These are phyloP conservation scores for Chloroceryle aenea DNA, from an alignment of 2,113 vertebrate species.

Conservation along the genomic window DNA sequence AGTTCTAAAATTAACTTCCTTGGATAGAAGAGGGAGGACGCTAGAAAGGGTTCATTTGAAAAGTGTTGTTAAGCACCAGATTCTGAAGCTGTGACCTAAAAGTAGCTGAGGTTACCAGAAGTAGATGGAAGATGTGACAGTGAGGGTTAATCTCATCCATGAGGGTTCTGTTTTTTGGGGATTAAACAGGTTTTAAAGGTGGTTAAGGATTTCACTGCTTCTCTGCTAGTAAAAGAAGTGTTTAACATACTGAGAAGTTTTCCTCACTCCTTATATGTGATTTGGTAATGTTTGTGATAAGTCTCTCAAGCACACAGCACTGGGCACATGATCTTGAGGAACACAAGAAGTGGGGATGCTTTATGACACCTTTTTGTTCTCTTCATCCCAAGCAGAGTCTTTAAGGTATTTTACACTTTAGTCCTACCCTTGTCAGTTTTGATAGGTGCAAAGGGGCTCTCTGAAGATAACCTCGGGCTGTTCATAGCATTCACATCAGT, in stretches of 20 bases:
- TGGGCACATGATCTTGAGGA: not conserved
- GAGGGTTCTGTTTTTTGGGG: not conserved
- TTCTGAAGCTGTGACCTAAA: not conserved
- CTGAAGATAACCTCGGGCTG: not conserved
- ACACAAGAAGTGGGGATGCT: not conserved
- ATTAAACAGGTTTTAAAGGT: not conserved
- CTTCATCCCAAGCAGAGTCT: not conserved
- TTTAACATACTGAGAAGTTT: not conserved
- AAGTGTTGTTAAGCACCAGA: not conserved
- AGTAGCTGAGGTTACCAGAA: not conserved
- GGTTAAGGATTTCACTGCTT: not conserved
- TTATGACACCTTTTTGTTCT: not conserved
- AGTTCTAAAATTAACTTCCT: not conserved
- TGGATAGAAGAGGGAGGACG: not conserved
- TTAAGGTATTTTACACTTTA: not conserved
- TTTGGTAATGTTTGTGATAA: not conserved
- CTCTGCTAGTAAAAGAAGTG: not conserved
- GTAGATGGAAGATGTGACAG: not conserved
- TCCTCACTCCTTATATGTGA: not conserved
- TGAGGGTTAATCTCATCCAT: not conserved
- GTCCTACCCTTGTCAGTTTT: not conserved
- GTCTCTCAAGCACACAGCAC: not conserved
- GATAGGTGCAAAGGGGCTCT: not conserved
- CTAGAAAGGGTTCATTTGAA: not conserved
- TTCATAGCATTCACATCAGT: not conserved